Evolutionary conservation across 2,113 vertebrate genomes (phyloP).

Genomic region (Mormyrus lacerda): DNA sequence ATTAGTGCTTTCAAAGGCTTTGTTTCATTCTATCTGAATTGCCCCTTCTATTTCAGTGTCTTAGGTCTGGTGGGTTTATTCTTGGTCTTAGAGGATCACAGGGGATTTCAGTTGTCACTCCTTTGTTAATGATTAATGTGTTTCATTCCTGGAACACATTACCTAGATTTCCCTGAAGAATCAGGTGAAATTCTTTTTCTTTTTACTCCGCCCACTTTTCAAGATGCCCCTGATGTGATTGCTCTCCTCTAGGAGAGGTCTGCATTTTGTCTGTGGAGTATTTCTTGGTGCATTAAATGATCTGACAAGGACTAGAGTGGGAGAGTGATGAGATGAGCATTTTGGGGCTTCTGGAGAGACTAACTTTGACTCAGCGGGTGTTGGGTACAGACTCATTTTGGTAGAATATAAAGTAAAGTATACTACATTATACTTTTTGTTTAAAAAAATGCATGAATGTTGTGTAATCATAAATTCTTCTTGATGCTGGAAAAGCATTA

Average conservation of each 20-base stretch:
- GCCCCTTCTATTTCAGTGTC: neutral
- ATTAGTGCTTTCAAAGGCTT: neutral
- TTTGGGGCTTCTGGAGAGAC: neutral
- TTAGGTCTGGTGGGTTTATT: neutral
- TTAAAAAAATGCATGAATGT: neutral
- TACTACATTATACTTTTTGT: neutral
- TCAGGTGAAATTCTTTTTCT: neutral
- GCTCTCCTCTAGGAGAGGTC: neutral
- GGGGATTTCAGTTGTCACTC: neutral
- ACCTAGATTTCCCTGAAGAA: neutral
- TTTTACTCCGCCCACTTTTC: neutral
- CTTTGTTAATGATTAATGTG: neutral
- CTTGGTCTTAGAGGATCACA: neutral
- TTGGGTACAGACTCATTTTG: neutral
- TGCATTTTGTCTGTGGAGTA: neutral
- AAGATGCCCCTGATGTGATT: neutral
- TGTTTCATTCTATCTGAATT: neutral
- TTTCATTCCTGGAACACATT: neutral
- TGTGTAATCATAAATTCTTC: neutral
- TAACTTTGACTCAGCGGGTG: neutral
- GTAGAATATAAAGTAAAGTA: too few relatives aligned
- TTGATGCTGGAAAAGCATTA: neutral
- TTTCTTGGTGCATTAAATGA: neutral
- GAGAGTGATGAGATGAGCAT: neutral
- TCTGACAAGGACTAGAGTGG: neutral